phyloP scores from a whole-genome alignment of 2,797 vertebrate genomes.

The Chrysolophus pictus region DNA sequence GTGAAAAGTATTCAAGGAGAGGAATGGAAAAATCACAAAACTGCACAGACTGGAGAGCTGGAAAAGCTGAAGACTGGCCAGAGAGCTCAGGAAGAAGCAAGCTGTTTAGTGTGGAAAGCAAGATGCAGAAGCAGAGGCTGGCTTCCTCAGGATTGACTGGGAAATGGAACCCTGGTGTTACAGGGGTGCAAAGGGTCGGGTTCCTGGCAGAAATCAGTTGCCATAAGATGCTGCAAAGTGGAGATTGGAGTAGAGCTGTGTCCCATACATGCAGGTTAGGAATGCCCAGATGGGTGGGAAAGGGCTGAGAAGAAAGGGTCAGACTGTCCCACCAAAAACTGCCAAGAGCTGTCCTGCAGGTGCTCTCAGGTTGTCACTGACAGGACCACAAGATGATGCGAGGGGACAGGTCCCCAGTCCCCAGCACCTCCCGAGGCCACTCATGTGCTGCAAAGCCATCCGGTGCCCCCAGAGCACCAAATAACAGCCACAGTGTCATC shows the following conservation, averaged over 20 bases:
- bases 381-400: background rate
- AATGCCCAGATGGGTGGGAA: background rate
- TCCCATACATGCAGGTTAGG: background rate
- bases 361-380: background rate
- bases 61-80: background rate
- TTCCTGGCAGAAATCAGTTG: background rate
- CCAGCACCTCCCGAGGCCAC: background rate
- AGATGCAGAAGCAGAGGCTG: background rate
- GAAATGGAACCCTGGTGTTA: background rate
- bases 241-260: background rate
- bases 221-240: background rate
- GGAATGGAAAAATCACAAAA: background rate
- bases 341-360: background rate
- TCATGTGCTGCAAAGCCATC: background rate
- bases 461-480: background rate
- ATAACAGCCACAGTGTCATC: slow-evolving; percentile 58
- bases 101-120: background rate
- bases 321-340: background rate
- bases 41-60: background rate
- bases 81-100: background rate
- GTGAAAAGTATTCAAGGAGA: background rate
- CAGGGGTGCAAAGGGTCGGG: fast-evolving
- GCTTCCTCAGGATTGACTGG: background rate
- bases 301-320: background rate
- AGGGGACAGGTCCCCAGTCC: fast-evolving